Conservation (phyloP, 2,888 invertebrate species). For the Crioceris asparagi region DNA sequence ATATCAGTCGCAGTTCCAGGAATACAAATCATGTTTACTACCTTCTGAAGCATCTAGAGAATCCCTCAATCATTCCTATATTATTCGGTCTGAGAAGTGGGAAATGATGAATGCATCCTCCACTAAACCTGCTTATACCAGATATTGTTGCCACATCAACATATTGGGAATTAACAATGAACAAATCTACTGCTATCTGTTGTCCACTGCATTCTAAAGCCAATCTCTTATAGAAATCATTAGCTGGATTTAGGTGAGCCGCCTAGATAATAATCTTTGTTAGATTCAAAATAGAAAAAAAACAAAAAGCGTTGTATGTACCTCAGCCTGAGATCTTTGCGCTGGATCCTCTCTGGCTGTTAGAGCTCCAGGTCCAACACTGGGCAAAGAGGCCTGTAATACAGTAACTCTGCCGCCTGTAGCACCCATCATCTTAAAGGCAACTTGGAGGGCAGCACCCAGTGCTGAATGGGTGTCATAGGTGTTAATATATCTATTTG, state of each 20-base stretch:
- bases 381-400: slow-evolving; percentile 83
- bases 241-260: slow-evolving; percentile 86
- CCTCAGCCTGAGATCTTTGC: slow-evolving; percentile 69
- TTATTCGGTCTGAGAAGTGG: slow-evolving; percentile 73
- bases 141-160: slow-evolving; percentile 88
- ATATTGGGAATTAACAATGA: slow-evolving; percentile 86
- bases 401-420: slow-evolving; percentile 94
- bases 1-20: too few relatives aligned
- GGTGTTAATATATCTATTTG: slow-evolving; percentile 51
- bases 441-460: slow-evolving; percentile 87
- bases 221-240: slow-evolving; percentile 94
- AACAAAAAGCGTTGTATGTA: slow-evolving; percentile 29
- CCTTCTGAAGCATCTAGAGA: slow-evolving; percentile 67
- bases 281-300: too few relatives aligned
- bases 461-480: slow-evolving; percentile 73
- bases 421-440: slow-evolving; percentile 81
- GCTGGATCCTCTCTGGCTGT: slow-evolving; percentile 81
- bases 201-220: slow-evolving; percentile 95
- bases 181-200: slow-evolving; percentile 92
- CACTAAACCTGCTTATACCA: slow-evolving; percentile 84
- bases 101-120: slow-evolving; percentile 85
- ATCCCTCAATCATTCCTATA: slow-evolving; percentile 57
- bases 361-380: slow-evolving; percentile 79
- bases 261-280: too few relatives aligned
- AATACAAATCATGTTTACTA: too few relatives aligned